Base-by-base conservation (phyloP, 2,888 invertebrate species). In the Amblyjoppa proteus region DNA sequence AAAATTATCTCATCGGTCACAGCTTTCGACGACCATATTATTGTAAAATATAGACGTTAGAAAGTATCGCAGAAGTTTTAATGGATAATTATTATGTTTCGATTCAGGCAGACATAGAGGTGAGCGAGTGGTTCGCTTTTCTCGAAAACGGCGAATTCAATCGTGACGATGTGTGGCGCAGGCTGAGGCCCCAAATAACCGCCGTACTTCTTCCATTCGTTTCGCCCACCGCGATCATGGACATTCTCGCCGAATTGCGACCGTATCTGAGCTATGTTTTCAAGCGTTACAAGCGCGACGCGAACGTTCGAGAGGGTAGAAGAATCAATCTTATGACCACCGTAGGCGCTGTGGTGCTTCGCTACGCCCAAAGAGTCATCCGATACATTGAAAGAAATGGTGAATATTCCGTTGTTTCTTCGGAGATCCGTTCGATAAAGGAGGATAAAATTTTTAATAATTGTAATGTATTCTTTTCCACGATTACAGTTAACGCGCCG, bases 291-390 rank as follows among this genome's bases (percentile, higher is more conserved):
- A 88, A 88, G 7, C 70, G 41, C 66, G 87, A 88, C 3, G 20
- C 25, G 2, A 82, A 38, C 34, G 49, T 73, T 45, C 84, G 86
- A 61, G 82, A 69, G 28, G 85, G 81, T 13, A 86, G 85, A 3
- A 83, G 80, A 61, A 74, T 91, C 41, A 90, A 92, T 61, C 75
- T 92, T 69, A 78, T 81, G 31, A 89, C 89, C 3, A 92, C 91
- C 5, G 70, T 91, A 3, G 91, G 90, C 85, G 83, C 84, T 31
- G 49, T 92, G 7, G 51, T 93, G 0, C 74, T 86, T 20, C 88
- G 86, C 69, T 87, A 88, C 79, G 84, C 85, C 25, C 82, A 56
- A 31, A 84, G 88, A 28, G 85, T 91, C 13, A 3, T 28, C 13
- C 51, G 34, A 53, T 74, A 74, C 66, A 16, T 74, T 28, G 45